phyloP scores from a whole-genome alignment of 2,113 vertebrate species.

The Pongo abelii region DNA sequence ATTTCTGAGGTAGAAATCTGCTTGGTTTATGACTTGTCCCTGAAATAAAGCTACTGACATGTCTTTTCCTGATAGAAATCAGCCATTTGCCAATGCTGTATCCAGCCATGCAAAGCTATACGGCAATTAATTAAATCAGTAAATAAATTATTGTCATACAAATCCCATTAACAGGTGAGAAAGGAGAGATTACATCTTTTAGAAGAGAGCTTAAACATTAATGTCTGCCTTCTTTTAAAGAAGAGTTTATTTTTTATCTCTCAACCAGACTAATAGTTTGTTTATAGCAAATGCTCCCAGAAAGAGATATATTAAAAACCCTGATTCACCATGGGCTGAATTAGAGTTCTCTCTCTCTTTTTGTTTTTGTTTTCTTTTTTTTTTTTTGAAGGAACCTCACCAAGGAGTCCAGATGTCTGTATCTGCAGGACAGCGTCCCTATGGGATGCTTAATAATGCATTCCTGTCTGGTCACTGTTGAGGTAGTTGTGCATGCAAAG shows the following conservation, averaged over 20 bases:
- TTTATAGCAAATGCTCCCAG: slow-evolving; percentile 58
- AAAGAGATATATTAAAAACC: not conserved
- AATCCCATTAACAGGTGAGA: slow-evolving; percentile 76
- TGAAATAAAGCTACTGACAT: not conserved
- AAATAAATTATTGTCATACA: slow-evolving; percentile 72
- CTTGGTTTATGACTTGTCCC: not conserved
- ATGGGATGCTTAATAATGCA: not conserved
- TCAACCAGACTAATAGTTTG: slow-evolving; percentile 26
- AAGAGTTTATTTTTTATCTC: slow-evolving; percentile 64
- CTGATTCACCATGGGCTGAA: not conserved
- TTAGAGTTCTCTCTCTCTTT: not conserved
- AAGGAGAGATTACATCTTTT: slow-evolving; percentile 76
- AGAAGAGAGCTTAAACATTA: slow-evolving; percentile 73
- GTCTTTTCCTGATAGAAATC: not conserved
- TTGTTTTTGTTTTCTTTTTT: not conserved
- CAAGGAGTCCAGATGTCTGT: slow-evolving; percentile 36
- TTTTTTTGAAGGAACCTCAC: not conserved
- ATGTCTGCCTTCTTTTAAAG: slow-evolving; percentile 63
- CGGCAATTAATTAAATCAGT: slow-evolving; percentile 74
- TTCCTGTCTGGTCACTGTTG: not conserved
- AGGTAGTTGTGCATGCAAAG: not conserved
- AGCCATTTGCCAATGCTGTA: not conserved
- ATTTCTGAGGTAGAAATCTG: not conserved
- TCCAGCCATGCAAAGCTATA: not conserved
- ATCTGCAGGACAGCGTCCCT: not conserved